Conservation (phyloP, 2,888 invertebrate species). For the Gastracanthus pulcherrimus region DNA sequence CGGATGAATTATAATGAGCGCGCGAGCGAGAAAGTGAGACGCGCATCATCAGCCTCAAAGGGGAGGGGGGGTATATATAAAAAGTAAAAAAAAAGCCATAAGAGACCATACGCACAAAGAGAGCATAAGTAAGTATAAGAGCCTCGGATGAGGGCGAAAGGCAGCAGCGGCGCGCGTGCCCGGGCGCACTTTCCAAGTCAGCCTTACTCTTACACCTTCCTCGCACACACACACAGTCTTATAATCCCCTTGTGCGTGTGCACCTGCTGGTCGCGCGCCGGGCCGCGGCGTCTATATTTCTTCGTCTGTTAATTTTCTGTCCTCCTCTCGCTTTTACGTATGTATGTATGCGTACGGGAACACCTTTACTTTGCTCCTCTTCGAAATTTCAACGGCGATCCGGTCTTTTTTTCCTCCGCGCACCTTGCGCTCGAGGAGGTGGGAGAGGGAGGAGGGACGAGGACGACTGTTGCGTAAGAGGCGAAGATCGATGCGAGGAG, state of each 20-base stretch:
- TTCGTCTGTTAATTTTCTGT: constrained; percentile 16
- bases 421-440: not conserved
- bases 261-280: constrained; percentile 15
- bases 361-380: constrained; percentile 7
- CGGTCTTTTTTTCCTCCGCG: not conserved
- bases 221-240: not conserved
- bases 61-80: no score
- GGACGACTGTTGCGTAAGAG: not conserved
- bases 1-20: not conserved
- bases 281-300: constrained; percentile 6
- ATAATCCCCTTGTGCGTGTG: not conserved
- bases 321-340: constrained; percentile 24
- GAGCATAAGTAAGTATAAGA: no score
- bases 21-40: not conserved
- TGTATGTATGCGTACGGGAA: not conserved
- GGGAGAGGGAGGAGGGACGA: not conserved
- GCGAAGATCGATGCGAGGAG: no score
- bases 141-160: no score
- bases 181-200: constrained; percentile 1
- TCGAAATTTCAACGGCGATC: not conserved
- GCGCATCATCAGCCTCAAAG: no score
- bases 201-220: not conserved
- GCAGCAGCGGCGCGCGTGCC: not conserved
- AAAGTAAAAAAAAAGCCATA: no score
- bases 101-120: not conserved